Evolutionary conservation across 2,888 invertebrate genomes (phyloP).

Genomic region (Seira sanloemensis): DNA sequence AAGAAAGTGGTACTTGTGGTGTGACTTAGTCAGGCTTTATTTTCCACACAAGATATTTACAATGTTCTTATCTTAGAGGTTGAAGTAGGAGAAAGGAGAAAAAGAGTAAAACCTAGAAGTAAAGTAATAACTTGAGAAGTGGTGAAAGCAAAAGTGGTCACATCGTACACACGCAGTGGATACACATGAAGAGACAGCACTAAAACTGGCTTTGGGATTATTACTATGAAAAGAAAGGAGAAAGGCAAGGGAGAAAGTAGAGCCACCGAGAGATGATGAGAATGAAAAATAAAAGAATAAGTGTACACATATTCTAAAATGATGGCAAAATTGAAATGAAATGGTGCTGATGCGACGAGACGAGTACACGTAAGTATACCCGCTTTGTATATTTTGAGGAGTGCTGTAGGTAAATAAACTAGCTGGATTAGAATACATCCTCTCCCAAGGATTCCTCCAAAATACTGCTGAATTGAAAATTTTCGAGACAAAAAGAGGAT

Average conservation of each 20-base stretch:
- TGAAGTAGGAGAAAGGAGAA: conserved; percentile 30
- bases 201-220: conserved; percentile 49
- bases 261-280: not conserved
- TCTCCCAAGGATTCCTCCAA: conserved; percentile 5
- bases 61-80: conserved; percentile 45
- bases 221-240: conserved; percentile 22
- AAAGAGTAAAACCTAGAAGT: conserved; percentile 40
- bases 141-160: conserved; percentile 59
- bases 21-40: conserved; percentile 65
- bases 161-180: conserved; percentile 31
- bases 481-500: conserved; percentile 1
- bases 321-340: conserved; percentile 58
- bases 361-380: not conserved
- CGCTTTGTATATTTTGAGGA: not conserved
- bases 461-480: conserved; percentile 12
- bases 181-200: conserved; percentile 9
- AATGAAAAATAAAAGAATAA: conserved; percentile 37
- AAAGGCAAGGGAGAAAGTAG: not conserved
- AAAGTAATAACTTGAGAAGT: conserved; percentile 61
- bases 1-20: conserved; percentile 59
- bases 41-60: conserved; percentile 61
- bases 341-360: conserved; percentile 28
- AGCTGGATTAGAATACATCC: conserved; percentile 28
- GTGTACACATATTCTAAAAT: conserved; percentile 46
- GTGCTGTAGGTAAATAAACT: not conserved